Percentiles rank a stretch among this genome's conserved stretches.
These are phyloP conservation scores for Holothuria scabra DNA, from an alignment of 53 echinoderm and acorn worm genomes.

Conservation along the genomic window DNA sequence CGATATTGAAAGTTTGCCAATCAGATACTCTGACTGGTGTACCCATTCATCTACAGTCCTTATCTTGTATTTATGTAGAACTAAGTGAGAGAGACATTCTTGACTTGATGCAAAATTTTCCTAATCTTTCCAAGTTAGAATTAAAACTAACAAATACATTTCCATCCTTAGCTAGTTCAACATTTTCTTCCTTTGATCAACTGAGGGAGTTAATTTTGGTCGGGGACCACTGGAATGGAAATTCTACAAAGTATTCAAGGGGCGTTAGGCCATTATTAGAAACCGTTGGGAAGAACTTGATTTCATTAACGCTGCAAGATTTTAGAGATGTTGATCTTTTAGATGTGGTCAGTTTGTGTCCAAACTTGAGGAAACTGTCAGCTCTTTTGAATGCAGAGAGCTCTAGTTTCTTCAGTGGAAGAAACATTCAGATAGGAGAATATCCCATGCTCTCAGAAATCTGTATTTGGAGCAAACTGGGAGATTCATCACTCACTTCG, in stretches of 20 bases:
- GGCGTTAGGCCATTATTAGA: constrained; percentile 6
- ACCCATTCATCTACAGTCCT: neutral
- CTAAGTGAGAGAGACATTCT: neutral
- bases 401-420: neutral
- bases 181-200: neutral
- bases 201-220: neutral
- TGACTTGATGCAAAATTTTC: neutral
- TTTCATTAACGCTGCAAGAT: neutral
- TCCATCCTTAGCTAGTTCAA: neutral
- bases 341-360: constrained; percentile 8
- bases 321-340: constrained; percentile 6
- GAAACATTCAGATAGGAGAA: neutral
- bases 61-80: constrained; percentile 11
- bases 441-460: neutral
- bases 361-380: constrained; percentile 14
- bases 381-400: constrained; percentile 1
- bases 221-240: neutral
- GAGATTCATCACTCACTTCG: neutral
- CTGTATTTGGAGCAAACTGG: constrained; percentile 28
- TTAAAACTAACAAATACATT: neutral
- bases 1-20: neutral
- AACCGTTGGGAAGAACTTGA: neutral
- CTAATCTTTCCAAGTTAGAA: neutral
- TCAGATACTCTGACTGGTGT: neutral
- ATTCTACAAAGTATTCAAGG: neutral